A percentile compares a stretch with the other conserved stretches of the same genome.
Evolutionary conservation across 2,113 vertebrate genomes (phyloP).

Genomic region (Neolamprologus falcicula): DNA sequence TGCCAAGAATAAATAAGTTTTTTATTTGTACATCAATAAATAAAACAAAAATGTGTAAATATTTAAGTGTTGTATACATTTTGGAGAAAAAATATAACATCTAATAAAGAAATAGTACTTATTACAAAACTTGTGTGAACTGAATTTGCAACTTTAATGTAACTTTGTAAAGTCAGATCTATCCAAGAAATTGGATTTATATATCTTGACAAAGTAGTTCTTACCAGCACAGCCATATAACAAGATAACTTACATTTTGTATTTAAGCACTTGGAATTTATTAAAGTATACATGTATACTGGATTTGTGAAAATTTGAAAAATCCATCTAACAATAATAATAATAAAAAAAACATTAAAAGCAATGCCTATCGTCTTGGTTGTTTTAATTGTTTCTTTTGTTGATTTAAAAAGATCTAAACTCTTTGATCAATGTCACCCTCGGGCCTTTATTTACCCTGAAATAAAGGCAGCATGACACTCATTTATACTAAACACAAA

Average conservation of each 20-base stretch:
- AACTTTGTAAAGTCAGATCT: neutral
- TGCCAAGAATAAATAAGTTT: neutral
- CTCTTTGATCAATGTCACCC: constrained; percentile 23
- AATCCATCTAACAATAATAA: neutral
- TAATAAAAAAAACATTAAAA: neutral
- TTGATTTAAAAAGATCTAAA: neutral
- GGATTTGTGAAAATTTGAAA: neutral
- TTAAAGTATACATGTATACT: neutral
- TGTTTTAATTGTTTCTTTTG: neutral
- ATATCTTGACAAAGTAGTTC: neutral
- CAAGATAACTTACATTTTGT: neutral
- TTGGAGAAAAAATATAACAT: neutral
- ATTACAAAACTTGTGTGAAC: neutral
- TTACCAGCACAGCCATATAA: neutral
- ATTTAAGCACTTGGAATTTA: neutral
- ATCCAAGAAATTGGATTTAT: neutral
- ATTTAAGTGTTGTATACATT: neutral
- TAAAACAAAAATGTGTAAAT: neutral
- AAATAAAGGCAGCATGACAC: constrained; percentile 70
- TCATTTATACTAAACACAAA: constrained; percentile 60
- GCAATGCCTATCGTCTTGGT: neutral
- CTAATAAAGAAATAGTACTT: neutral
- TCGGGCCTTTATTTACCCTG: constrained; percentile 66
- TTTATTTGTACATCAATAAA: neutral
- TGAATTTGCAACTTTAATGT: neutral